Base-by-base conservation (phyloP, 1,140 invertebrate genomes). In the Atta colombica region DNA sequence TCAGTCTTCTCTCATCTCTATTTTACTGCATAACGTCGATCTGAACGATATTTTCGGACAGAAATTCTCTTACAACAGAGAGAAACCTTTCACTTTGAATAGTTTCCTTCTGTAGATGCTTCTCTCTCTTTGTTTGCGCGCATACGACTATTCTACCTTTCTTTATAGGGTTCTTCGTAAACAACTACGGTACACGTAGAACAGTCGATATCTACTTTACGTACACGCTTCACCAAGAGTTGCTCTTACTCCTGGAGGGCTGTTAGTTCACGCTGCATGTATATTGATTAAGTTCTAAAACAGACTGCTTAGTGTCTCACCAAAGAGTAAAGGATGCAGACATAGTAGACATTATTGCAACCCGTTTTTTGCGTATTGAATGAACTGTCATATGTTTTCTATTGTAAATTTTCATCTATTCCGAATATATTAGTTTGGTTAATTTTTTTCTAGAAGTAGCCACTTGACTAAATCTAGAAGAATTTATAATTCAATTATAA, bases 21-120 rank as follows among this genome's bases (percentile, higher is more conserved):
- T 74, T 51, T 80, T 78, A 77, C 60, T 49, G n/a, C 28, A 53
- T 53, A 74, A 74, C 25, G 61, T 81, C 65, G 66, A 85, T 91
- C 87, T 90, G 85, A 92, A 92, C 90, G 89, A 92, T 91, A 92
- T 88, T 91, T 91, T 89, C 86, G 65, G 71, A 81, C 77, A 78
- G 61, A 90, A 91, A 92, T 92, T 89, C 74, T 60, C n/a, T 77
- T 68, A 63, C 85, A 87, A 85, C 85, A 69, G 55, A 85, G 86
- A 66, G 84, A 87, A 86, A 92, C 74, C 89, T 89, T 87, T 87
- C 80, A 90, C 91, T 91, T 86, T 82, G 86, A 89, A 81, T 61
- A 78, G 61, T 86, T 87, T 87, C 88, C 75, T 81, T 65, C 63
- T 51, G 55, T 66, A 77, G 65, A 39, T 75, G 78, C 74, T 85